Percentiles rank a stretch among this genome's conserved stretches.
Evolutionary conservation across 2,888 invertebrate genomes (phyloP).

Genomic region (Athripsodes cinereus): DNA sequence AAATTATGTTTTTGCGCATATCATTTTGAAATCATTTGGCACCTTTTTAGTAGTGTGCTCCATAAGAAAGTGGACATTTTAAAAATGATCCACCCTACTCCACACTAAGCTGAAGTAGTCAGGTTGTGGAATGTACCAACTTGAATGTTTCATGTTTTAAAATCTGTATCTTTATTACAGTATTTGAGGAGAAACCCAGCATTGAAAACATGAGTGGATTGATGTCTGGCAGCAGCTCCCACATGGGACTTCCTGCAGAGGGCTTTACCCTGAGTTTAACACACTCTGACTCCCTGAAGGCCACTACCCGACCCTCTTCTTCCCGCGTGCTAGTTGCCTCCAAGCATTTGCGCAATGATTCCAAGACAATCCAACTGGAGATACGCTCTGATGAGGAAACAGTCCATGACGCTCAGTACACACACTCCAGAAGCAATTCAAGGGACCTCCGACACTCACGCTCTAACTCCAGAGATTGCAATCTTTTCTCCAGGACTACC

Average conservation of each 20-base stretch:
- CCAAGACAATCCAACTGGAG: slow-evolving; percentile 58
- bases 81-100: too few species aligned
- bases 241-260: too few species aligned
- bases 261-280: background rate
- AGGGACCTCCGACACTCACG: slow-evolving; percentile 40
- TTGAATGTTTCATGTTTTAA: too few species aligned
- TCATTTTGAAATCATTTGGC: too few species aligned
- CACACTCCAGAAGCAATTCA: slow-evolving; percentile 41
- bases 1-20: too few species aligned
- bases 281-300: background rate
- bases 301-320: background rate
- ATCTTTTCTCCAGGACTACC: slow-evolving; percentile 32
- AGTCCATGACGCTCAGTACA: slow-evolving; percentile 29
- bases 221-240: slow-evolving; percentile 34
- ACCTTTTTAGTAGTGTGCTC: too few species aligned
- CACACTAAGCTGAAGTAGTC: too few species aligned
- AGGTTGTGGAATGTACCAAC: too few species aligned
- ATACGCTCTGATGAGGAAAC: slow-evolving; percentile 43
- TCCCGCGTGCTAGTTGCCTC: slow-evolving; percentile 46
- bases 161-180: too few species aligned
- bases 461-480: slow-evolving; percentile 31
- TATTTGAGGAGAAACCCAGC: slow-evolving; percentile 68
- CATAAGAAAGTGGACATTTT: too few species aligned
- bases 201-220: slow-evolving; percentile 49
- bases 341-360: slow-evolving; percentile 55